Percentiles rank a stretch among this genome's conserved stretches.
phyloP scores from a whole-genome alignment of 2,113 vertebrate genomes.

The Podarcis cretensis region DNA sequence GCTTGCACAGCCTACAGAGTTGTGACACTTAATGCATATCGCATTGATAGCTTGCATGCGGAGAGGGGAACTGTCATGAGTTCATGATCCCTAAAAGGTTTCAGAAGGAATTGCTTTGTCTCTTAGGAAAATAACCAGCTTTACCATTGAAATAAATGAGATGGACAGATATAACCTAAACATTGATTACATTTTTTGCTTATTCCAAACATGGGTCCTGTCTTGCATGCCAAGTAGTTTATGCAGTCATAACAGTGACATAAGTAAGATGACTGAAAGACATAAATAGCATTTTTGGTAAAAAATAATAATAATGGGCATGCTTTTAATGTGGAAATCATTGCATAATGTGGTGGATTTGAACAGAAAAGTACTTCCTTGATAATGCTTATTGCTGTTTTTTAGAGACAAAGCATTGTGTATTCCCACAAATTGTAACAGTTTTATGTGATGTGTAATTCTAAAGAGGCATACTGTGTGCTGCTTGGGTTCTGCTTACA shows the following conservation, averaged over 20 bases:
- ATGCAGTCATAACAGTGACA: conserved; percentile 37
- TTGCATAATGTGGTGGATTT: background rate
- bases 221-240: conserved; percentile 49
- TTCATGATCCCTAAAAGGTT: conserved; percentile 17
- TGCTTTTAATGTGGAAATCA: background rate
- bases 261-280: conserved; percentile 18
- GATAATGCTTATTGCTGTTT: background rate
- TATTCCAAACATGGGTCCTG: conserved; percentile 38
- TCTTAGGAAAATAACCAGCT: conserved; percentile 35
- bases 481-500: background rate
- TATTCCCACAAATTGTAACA: background rate
- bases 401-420: conserved; percentile 11
- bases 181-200: conserved; percentile 30
- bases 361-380: background rate
- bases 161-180: background rate
- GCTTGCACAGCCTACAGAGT: conserved; percentile 45
- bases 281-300: conserved; percentile 20
- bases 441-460: background rate
- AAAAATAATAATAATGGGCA: background rate
- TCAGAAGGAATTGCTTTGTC: conserved; percentile 44
- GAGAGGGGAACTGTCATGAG: conserved; percentile 24
- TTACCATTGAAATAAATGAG: conserved; percentile 9
- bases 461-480: background rate
- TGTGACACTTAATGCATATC: conserved; percentile 40
- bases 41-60: conserved; percentile 29